Conservation (phyloP, 1,140 invertebrate species). For the Monomorium pharaonis region DNA sequence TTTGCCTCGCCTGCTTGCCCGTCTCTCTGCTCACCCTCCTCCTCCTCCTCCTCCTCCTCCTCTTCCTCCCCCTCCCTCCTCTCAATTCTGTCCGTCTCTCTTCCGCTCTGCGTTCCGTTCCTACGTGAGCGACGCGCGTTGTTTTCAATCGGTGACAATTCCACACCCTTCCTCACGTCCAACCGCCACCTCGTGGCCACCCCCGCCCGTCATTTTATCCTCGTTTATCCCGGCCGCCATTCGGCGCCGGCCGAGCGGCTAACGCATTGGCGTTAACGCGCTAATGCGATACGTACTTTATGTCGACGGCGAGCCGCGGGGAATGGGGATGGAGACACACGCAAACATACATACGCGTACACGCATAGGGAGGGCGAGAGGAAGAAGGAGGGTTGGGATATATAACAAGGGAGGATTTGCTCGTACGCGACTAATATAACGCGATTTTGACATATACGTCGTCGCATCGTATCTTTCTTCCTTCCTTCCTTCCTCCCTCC, state of each 20-base stretch:
- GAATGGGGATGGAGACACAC: constrained; percentile 31
- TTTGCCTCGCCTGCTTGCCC: neutral
- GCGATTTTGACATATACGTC: constrained; percentile 60
- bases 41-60: neutral
- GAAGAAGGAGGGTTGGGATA: constrained; percentile 44
- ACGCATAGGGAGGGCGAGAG: no score
- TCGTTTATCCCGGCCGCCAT: constrained; percentile 78
- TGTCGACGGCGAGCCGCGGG: constrained; percentile 66
- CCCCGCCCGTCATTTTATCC: constrained; percentile 72
- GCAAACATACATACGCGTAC: constrained; percentile 23
- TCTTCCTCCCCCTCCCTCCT: neutral
- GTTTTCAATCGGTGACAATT: constrained; percentile 77
- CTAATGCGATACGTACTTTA: constrained; percentile 83
- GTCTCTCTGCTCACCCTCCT: neutral
- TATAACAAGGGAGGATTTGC: constrained; percentile 50
- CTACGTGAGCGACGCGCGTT: constrained; percentile 67
- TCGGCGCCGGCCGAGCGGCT: constrained; percentile 78
- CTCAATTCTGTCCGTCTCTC: constrained; percentile 12
- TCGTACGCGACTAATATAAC: constrained; percentile 69
- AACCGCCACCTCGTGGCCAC: constrained; percentile 51
- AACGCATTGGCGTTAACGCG: constrained; percentile 81
- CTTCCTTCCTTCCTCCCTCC: neutral
- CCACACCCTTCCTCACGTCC: constrained; percentile 61
- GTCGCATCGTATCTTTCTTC: neutral
- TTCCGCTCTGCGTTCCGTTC: constrained; percentile 5